phyloP scores from a whole-genome alignment of 2,113 vertebrate species.

The Heterocephalus glaber region DNA sequence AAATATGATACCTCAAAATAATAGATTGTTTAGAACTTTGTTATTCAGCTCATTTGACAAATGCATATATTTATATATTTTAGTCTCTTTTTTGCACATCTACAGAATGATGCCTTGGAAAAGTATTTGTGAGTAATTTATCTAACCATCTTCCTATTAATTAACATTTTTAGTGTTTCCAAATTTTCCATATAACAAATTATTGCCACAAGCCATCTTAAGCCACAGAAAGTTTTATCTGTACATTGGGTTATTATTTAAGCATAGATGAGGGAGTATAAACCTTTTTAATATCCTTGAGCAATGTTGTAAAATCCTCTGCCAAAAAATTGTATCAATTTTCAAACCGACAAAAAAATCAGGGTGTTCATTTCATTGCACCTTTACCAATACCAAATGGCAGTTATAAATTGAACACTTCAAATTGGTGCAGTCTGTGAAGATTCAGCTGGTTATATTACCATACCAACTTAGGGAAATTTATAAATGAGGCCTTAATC shows the following conservation, averaged over 20 bases:
- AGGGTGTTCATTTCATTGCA: not conserved
- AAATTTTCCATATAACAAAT: constrained; percentile 14
- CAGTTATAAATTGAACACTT: not conserved
- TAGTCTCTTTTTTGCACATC: not conserved
- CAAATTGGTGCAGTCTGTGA: not conserved
- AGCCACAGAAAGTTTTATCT: not conserved
- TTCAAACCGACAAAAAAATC: not conserved
- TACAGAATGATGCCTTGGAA: not conserved
- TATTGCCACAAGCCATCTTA: not conserved
- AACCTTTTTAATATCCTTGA: constrained; percentile 2
- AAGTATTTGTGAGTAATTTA: not conserved
- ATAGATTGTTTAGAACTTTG: constrained; percentile 23
- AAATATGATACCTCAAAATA: not conserved
- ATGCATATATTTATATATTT: not conserved
- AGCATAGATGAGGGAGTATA: not conserved
- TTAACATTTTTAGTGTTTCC: not conserved
- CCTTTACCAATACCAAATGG: not conserved
- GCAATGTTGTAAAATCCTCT: constrained; percentile 21
- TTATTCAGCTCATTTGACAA: constrained; percentile 39
- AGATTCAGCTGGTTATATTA: not conserved
- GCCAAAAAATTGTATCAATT: not conserved
- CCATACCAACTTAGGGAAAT: not conserved
- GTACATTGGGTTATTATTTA: constrained; percentile 9
- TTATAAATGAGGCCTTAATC: not conserved
- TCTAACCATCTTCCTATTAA: not conserved